These are phyloP conservation scores for Pilophorus perplexus DNA, from an alignment of 2,888 invertebrate species.

Conservation along the genomic window DNA sequence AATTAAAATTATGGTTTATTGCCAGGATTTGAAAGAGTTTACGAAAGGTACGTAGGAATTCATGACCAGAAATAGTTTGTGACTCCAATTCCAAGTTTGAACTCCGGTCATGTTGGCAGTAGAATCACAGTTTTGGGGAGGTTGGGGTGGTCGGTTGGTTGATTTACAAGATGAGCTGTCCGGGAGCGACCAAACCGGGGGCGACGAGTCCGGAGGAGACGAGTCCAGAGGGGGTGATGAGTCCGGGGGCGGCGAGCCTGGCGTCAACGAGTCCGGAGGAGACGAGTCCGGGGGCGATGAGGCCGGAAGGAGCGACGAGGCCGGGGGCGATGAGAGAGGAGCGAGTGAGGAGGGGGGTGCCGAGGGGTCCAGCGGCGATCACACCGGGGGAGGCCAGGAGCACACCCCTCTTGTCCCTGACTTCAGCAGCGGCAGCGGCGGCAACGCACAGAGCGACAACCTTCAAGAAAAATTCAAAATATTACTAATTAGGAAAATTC, in stretches of 20 bases:
- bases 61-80: conserved; percentile 18
- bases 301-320: not conserved
- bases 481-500: too few relatives aligned
- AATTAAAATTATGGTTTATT: too few relatives aligned
- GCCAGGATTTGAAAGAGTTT: too few relatives aligned
- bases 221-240: conserved; percentile 20
- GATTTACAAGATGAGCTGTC: conserved; percentile 12
- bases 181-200: conserved; percentile 9
- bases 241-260: conserved; percentile 16
- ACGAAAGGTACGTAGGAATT: too few relatives aligned
- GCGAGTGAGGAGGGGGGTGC: not conserved
- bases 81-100: not conserved
- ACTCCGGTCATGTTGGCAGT: not conserved
- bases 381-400: conserved; percentile 7
- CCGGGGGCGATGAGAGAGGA: not conserved
- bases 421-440: conserved; percentile 18
- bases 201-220: conserved; percentile 16
- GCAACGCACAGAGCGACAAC: conserved; percentile 28
- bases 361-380: not conserved
- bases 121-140: not conserved
- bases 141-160: not conserved
- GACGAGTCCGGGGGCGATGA: conserved; percentile 22
- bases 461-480: not conserved
- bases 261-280: conserved; percentile 23
- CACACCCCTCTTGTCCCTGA: conserved; percentile 20